Evolutionary conservation across 2,797 vertebrate genomes (phyloP).

Genomic region (Sebastes oblongus): DNA sequence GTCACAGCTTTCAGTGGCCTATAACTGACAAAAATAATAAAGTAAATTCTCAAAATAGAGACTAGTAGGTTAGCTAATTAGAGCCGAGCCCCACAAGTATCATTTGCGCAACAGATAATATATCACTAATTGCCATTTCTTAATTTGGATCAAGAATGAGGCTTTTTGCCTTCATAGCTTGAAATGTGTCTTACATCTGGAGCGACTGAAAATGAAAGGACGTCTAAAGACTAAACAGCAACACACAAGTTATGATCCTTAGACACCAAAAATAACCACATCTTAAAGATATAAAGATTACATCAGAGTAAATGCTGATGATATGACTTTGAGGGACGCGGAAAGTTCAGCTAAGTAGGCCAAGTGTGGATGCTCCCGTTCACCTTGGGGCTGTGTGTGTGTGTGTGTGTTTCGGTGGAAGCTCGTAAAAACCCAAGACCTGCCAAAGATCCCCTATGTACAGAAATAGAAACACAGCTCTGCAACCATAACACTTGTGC

Average conservation of each 20-base stretch:
- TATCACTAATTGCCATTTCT: slow-evolving; percentile 26
- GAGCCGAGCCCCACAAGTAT: slow-evolving; percentile 32
- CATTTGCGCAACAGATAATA: slow-evolving; percentile 24
- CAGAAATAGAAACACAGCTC: slow-evolving; percentile 36
- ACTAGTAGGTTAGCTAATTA: slow-evolving; percentile 34
- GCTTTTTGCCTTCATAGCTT: not conserved
- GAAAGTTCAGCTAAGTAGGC: slow-evolving; percentile 53
- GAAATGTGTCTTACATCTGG: not conserved
- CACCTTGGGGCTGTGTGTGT: slow-evolving; percentile 58
- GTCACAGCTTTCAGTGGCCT: slow-evolving; percentile 5
- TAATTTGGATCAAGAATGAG: slow-evolving; percentile 2
- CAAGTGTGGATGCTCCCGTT: slow-evolving; percentile 40
- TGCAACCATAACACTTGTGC: not conserved
- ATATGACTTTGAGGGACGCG: not conserved
- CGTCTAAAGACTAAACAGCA: not conserved
- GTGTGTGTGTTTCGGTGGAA: slow-evolving; percentile 26
- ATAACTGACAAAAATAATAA: slow-evolving; percentile 49
- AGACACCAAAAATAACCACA: not conserved
- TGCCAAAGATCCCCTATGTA: slow-evolving; percentile 34
- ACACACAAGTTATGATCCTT: not conserved
- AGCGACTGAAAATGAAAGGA: not conserved
- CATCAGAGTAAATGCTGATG: slow-evolving; percentile 1
- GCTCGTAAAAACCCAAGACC: slow-evolving; percentile 44
- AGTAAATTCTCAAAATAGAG: slow-evolving; percentile 41
- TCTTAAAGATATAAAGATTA: not conserved